Percentiles rank a stretch among this genome's conserved stretches.
Conservation (phyloP, 1,140 invertebrate species). For the Plutomurus gul region DNA sequence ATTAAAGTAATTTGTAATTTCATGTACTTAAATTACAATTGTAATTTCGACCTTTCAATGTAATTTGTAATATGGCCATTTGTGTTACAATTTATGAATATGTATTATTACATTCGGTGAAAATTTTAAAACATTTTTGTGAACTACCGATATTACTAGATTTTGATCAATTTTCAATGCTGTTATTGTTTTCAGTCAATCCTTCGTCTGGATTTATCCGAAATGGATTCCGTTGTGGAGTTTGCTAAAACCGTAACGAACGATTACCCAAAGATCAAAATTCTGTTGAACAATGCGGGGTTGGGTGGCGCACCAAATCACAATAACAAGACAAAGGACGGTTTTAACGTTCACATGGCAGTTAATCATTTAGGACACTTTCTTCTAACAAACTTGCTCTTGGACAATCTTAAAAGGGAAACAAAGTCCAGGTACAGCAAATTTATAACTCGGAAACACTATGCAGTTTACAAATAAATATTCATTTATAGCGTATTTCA, state of each 20-base stretch:
- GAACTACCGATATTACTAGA: too few relatives aligned
- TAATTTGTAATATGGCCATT: too few relatives aligned
- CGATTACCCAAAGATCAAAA: background rate
- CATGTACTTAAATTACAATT: too few relatives aligned
- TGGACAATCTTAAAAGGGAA: conserved; percentile 55
- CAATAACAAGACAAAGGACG: background rate
- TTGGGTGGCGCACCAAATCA: background rate
- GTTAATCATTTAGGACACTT: conserved; percentile 15
- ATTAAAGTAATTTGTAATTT: too few relatives aligned
- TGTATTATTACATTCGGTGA: too few relatives aligned
- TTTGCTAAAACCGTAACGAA: background rate
- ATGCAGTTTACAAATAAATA: too few relatives aligned
- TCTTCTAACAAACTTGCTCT: conserved; percentile 2
- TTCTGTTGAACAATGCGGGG: conserved; percentile 5
- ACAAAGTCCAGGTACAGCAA: background rate
- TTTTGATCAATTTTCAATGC: too few relatives aligned
- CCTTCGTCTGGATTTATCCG: background rate
- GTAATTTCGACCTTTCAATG: too few relatives aligned
- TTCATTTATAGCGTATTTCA: too few relatives aligned
- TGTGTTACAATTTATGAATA: too few relatives aligned
- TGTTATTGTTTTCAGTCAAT: background rate
- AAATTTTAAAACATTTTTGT: too few relatives aligned
- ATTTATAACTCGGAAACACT: too few relatives aligned
- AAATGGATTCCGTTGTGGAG: background rate
- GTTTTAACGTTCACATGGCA: background rate